Evolutionary conservation across 1,140 invertebrate species (phyloP), one percentile per base, ranked within the genome.

Genomic region (Drosophila sturtevanti): DNA sequence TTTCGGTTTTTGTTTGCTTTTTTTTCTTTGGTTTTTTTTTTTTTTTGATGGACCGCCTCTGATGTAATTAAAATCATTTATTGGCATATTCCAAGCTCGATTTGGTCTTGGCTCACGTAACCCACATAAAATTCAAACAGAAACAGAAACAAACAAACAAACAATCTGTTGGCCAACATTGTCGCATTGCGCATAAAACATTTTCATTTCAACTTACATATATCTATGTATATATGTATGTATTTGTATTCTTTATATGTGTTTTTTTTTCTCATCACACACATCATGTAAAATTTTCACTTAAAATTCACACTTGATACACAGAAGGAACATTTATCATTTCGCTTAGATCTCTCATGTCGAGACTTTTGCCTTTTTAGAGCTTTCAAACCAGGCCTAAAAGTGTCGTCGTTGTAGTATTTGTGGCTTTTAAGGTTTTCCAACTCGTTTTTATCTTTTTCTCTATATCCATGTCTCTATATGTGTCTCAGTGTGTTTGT

Each of bases 281-380:
- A 59, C 62, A 51, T 66, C 71, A 68, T 65, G 63, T 68, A 77
- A 41, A 69, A 70, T 89, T 89, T 87, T 89, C 72, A 89, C 85
- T 87, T 87, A 87, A 89, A 87, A 87, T 87, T 87, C 84, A 87
- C 84, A 89, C 84, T 87, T 89, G 85, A 80, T 87, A 84, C 84
- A 84, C 84, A 48, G 11, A 66, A 60, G 38, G 55, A 60, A 75
- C 84, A 82, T 89, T 89, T 87, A 87, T 87, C 84, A 89, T 80
- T 89, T 77, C 69, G 72, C 72, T 89, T 72, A 76, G 84, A 87
- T 87, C 84, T 84, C 68, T 60, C 9, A 21, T 11, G 41, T 48
- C 16, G 41, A 48, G 41, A 67, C 12, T 27, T 54, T 37, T 61
- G 55, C 61, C 81, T 81, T 86, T 80, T 74, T 72, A 41, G 62